Conservation (phyloP, 2,113 vertebrate species). For the Alectura lathami region DNA sequence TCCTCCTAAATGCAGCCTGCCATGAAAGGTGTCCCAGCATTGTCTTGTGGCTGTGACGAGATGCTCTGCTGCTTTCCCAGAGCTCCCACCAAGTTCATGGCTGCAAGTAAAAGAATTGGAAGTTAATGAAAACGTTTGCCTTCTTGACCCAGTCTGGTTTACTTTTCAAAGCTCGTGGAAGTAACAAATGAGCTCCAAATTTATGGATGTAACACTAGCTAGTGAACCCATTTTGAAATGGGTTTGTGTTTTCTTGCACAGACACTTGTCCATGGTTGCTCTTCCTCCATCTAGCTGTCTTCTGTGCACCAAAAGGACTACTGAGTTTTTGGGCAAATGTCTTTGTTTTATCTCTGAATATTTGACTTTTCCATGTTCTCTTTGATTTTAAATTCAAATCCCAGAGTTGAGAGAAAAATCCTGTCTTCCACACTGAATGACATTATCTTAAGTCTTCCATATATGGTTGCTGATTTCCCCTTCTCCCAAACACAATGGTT, state of each 20-base stretch:
- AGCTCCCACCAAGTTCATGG: neutral
- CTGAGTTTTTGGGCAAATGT: neutral
- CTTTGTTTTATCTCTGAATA: neutral
- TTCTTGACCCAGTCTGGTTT: neutral
- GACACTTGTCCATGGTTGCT: neutral
- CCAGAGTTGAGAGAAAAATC: neutral
- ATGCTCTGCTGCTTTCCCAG: neutral
- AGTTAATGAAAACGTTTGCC: neutral
- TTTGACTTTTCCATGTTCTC: neutral
- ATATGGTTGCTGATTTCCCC: neutral
- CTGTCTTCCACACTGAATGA: neutral
- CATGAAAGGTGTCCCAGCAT: neutral
- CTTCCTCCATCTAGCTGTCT: neutral
- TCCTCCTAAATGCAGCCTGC: neutral
- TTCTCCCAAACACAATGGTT: neutral
- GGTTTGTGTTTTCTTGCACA: neutral
- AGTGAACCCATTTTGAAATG: neutral
- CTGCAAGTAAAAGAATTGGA: neutral
- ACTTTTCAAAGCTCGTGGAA: neutral
- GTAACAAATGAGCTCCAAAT: neutral
- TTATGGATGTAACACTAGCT: neutral
- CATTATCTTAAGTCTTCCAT: neutral
- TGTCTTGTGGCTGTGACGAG: neutral
- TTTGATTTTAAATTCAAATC: conserved; percentile 9
- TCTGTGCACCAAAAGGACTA: neutral